These are phyloP conservation scores for Onychostoma macrolepis DNA, from an alignment of 2,113 vertebrate species.

Conservation along the genomic window DNA sequence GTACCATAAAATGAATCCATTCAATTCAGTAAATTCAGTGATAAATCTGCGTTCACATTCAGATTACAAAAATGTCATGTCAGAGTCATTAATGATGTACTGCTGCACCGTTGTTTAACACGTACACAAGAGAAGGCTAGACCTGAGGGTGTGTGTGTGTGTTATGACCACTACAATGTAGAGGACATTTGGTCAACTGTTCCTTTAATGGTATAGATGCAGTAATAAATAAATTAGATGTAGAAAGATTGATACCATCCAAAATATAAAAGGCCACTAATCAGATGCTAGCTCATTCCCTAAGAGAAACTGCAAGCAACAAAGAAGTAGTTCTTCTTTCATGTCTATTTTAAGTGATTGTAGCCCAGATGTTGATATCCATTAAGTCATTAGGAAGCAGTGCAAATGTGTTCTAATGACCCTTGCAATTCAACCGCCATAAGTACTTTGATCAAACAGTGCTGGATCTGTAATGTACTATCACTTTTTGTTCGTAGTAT, in stretches of 20 bases:
- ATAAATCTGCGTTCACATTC: background rate
- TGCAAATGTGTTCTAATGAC: background rate
- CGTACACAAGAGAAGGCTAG: background rate
- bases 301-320: background rate
- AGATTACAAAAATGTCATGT: background rate
- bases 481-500: background rate
- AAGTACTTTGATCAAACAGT: background rate
- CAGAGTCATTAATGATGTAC: background rate
- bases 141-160: background rate
- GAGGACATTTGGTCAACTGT: background rate
- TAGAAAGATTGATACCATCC: conserved; percentile 11
- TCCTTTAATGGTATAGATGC: background rate
- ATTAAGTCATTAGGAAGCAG: background rate
- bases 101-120: background rate
- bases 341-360: background rate
- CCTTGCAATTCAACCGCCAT: conserved; percentile 9
- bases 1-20: background rate
- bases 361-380: background rate
- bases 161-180: background rate
- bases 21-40: background rate
- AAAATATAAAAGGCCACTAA: conserved; percentile 17
- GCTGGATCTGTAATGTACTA: background rate
- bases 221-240: conserved; percentile 1
- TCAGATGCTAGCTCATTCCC: background rate
- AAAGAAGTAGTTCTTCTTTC: background rate